Evolutionary conservation across 2,888 invertebrate genomes (phyloP).

Genomic region (Pilophorus perplexus): DNA sequence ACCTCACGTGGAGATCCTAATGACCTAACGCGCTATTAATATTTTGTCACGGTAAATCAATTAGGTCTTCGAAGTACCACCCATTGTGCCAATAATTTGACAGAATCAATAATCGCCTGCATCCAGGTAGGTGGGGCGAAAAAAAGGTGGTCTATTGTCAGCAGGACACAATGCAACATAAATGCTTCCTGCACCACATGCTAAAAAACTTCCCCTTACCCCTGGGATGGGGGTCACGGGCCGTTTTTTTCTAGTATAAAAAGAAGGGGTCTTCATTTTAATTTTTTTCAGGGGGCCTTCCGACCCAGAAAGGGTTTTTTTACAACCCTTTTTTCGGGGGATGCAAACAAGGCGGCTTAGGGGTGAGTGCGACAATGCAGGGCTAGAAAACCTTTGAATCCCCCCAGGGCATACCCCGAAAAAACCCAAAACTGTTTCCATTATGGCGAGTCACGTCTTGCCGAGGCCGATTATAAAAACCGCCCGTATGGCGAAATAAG

Average conservation of each 20-base stretch:
- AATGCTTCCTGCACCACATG: conserved; percentile 19
- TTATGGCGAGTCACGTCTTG: conserved; percentile 17
- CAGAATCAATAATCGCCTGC: conserved; percentile 19
- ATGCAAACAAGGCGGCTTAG: conserved; percentile 18
- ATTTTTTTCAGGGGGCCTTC: conserved; percentile 7
- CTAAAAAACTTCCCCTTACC: conserved; percentile 11
- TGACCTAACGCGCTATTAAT: conserved; percentile 19
- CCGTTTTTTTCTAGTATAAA: no score
- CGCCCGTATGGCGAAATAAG: no score
- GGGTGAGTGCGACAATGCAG: neutral
- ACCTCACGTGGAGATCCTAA: conserved; percentile 17
- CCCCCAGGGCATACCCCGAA: neutral
- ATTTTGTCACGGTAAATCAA: conserved; percentile 24
- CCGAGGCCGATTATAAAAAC: no score
- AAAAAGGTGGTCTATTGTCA: conserved; percentile 18
- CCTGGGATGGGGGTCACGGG: conserved; percentile 9
- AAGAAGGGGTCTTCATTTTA: conserved; percentile 16
- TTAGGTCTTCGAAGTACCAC: neutral
- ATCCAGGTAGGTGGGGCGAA: conserved; percentile 1
- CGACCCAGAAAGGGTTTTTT: neutral
- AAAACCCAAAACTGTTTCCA: conserved; percentile 13
- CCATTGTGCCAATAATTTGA: conserved; percentile 22
- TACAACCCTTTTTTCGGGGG: conserved; percentile 17
- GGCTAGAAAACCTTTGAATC: conserved; percentile 5
- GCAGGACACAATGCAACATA: conserved; percentile 13